Conservation (phyloP, 2,888 invertebrate genomes). For the Euproctis similis region DNA sequence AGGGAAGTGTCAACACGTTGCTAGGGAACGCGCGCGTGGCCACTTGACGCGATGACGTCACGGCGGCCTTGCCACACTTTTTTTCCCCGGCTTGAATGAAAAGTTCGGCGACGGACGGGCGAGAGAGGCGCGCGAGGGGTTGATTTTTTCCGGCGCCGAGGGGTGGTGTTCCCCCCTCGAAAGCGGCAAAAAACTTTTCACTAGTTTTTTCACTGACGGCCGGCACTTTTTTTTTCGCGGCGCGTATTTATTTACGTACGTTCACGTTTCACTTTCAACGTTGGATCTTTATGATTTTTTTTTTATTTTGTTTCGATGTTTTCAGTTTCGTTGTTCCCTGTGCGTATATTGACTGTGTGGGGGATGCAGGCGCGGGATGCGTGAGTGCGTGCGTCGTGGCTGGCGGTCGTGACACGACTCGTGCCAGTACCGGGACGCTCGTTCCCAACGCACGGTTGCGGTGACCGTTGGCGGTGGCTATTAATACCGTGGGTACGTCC, state of each 20-base stretch:
- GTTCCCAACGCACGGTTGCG: constrained; percentile 42
- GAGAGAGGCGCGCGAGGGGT: constrained; percentile 67
- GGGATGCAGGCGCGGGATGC: constrained; percentile 40
- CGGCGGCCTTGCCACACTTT: constrained; percentile 77
- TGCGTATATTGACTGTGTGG: constrained; percentile 29
- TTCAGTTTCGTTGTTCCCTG: constrained; percentile 29
- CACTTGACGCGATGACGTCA: constrained; percentile 73
- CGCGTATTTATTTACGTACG: no score
- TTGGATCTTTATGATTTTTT: constrained; percentile 32
- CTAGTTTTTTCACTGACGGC: constrained; percentile 74
- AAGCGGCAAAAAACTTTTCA: constrained; percentile 70
- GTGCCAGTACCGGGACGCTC: constrained; percentile 37
- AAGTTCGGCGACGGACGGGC: constrained; percentile 76
- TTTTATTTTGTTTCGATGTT: constrained; percentile 25
- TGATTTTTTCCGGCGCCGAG: constrained; percentile 67
- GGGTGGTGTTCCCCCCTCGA: constrained; percentile 68
- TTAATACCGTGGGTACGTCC: constrained; percentile 67
- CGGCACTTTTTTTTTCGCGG: no score
- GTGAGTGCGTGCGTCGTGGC: constrained; percentile 54
- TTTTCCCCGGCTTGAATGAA: constrained; percentile 77
- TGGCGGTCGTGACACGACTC: constrained; percentile 45
- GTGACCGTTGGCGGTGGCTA: constrained; percentile 67
- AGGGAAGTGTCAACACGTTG: constrained; percentile 53
- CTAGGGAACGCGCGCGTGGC: constrained; percentile 70
- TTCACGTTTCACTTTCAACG: constrained; percentile 62